Evolutionary conservation across 2,888 invertebrate genomes (phyloP), one percentile per base, ranked within the genome.

Genomic region (Oxytorus armatus): DNA sequence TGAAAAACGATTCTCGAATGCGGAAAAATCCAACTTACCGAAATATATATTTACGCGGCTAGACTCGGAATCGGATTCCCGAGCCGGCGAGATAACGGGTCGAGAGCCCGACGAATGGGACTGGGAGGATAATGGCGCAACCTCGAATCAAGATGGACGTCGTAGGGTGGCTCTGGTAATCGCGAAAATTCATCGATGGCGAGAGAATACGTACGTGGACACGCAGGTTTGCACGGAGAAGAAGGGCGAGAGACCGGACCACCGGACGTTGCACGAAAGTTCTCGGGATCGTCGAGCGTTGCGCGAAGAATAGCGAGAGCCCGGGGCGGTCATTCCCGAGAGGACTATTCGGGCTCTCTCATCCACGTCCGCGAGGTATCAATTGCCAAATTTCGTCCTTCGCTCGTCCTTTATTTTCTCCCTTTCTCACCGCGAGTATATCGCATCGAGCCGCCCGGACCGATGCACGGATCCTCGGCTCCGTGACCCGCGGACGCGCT

Each of bases 331-430:
- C 75, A 69, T 79, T 86, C 90, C 86, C 89, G 29, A 53, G 90
- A 86, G 90, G 78, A 86, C 89, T 86, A 89, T 90, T 89, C 87
- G 87, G 61, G 51, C 87, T 86, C 16, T 57, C 80, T 77, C 80
- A 74, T 81, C 80, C 80, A 49, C 73, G 80, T 81, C 88, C 87
- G 85, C 82, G 86, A 84, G 87, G 88, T 89, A 90, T 90, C 90
- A 90, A 90, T 90, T 90, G 90, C 88, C 86, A 89, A 81, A 81
- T 77, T 80, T 76, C 59, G 47, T 73, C 66, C 72, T 36, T 70
- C 42, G 53, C 16, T 16, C 7, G 14, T 11, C 42, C 51, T 33
- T 55, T 47, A 23, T 63, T 33, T 36, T 21, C 42, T 36, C 14
- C 53, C 14, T 42, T 47, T 8, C 10, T 36, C 29, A 4, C 29